These are phyloP conservation scores for Bubalus kerabau DNA, from an alignment of 2,113 vertebrate genomes.

Conservation along the genomic window DNA sequence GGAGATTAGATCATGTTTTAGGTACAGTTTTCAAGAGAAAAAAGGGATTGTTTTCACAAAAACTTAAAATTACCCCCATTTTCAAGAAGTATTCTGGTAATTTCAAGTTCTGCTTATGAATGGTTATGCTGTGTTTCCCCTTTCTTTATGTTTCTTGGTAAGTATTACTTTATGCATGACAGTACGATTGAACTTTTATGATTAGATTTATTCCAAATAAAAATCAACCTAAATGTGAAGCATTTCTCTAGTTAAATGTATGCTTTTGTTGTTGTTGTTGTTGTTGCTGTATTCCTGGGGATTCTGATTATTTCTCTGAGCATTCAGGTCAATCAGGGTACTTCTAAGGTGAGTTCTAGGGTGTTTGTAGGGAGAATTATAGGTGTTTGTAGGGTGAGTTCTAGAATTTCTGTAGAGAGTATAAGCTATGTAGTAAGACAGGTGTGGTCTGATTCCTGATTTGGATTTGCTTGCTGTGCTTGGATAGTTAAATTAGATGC, in stretches of 20 bases:
- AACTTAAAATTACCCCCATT: not conserved
- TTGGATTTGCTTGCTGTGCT: not conserved
- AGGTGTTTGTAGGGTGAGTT: not conserved
- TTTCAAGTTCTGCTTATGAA: not conserved
- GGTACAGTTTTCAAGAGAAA: not conserved
- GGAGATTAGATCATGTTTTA: not conserved
- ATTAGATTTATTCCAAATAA: not conserved
- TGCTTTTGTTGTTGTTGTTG: not conserved
- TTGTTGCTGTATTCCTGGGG: not conserved
- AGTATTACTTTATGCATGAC: not conserved
- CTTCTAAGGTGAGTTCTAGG: not conserved
- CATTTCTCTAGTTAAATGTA: not conserved
- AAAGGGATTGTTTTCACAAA: not conserved
- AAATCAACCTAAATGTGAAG: not conserved
- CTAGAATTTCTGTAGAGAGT: not conserved
- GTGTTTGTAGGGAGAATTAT: not conserved
- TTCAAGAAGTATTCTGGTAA: not conserved
- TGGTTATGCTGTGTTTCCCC: not conserved
- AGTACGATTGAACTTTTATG: not conserved
- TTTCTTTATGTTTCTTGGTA: not conserved
- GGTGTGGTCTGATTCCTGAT: not conserved
- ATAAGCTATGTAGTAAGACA: not conserved
- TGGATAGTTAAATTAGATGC: not conserved
- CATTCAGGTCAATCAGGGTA: not conserved
- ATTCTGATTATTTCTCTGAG: not conserved